A percentile compares a stretch with the other conserved stretches of the same genome.
phyloP scores from a whole-genome alignment of 2,797 vertebrate genomes.

The Amniataba percoides region DNA sequence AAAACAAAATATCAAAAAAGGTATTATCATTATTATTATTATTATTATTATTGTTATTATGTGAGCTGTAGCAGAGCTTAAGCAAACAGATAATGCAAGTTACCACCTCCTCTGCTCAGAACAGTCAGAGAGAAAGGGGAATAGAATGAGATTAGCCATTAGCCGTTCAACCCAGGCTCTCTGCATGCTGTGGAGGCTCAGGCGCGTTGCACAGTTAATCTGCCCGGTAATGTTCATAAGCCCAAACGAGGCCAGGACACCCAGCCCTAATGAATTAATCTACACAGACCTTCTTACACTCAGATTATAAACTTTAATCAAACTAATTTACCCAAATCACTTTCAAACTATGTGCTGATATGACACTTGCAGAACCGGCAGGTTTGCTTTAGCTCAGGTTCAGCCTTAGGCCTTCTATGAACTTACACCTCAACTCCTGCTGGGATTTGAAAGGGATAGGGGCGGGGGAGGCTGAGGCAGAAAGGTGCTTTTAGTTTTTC shows the following conservation, averaged over 20 bases:
- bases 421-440: conserved; percentile 17
- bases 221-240: conserved; percentile 79
- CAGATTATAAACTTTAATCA: conserved; percentile 68
- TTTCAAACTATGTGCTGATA: conserved; percentile 49
- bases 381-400: conserved; percentile 33
- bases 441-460: conserved; percentile 14
- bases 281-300: conserved; percentile 65
- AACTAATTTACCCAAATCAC: conserved; percentile 64
- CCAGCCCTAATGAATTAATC: conserved; percentile 75
- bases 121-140: conserved; percentile 59
- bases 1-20: no score
- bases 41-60: neutral
- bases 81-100: conserved; percentile 20
- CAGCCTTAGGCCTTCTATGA: conserved; percentile 16
- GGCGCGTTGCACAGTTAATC: conserved; percentile 79
- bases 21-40: neutral
- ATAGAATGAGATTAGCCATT: conserved; percentile 78
- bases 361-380: conserved; percentile 40
- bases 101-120: conserved; percentile 32
- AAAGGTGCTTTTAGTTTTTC: conserved; percentile 24
- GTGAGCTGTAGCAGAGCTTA: neutral
- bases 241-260: conserved; percentile 79
- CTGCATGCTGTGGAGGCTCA: conserved; percentile 75
- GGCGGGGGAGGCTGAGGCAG: conserved; percentile 8
- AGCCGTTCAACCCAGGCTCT: conserved; percentile 71